phyloP scores from a whole-genome alignment of 2,797 vertebrate species.

The Enteromius unitaeniatus region DNA sequence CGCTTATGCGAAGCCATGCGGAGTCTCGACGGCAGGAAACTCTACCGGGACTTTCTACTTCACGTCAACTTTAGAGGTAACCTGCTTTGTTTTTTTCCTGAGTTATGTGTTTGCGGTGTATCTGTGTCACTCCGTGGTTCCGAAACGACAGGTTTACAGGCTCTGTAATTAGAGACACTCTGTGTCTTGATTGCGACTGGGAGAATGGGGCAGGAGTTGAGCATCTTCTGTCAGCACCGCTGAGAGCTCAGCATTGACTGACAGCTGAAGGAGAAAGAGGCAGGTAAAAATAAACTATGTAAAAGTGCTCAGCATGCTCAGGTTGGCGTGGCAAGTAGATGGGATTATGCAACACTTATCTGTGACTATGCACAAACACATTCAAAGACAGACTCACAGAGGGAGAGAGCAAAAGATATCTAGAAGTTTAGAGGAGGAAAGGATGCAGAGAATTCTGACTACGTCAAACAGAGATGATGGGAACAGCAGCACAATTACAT shows the following conservation, averaged over 20 bases:
- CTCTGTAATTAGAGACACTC: constrained; percentile 60
- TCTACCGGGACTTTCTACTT: constrained; percentile 95
- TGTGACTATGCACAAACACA: constrained; percentile 61
- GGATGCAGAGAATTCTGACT: constrained; percentile 31
- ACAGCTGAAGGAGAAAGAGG: constrained; percentile 60
- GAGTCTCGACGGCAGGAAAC: constrained; percentile 89
- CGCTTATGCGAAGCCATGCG: constrained; percentile 94
- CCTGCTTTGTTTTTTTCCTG: constrained; percentile 44
- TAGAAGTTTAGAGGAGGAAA: constrained; percentile 9
- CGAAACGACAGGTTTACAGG: constrained; percentile 35
- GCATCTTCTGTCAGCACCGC: constrained; percentile 41
- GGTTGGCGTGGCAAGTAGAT: constrained; percentile 58
- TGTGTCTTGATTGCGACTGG: constrained; percentile 53
- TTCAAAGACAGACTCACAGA: constrained; percentile 44
- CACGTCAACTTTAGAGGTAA: constrained; percentile 98
- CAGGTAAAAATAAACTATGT: constrained; percentile 67
- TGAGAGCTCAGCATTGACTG: constrained; percentile 60
- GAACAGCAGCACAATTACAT: constrained; percentile 9
- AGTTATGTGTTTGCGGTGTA: constrained; percentile 13
- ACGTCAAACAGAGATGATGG: constrained; percentile 17
- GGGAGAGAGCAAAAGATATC: constrained; percentile 14
- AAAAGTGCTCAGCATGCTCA: constrained; percentile 59
- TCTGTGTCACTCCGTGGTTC: constrained; percentile 34
- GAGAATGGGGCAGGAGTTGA: constrained; percentile 39
- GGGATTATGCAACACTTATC: constrained; percentile 62